Percentiles rank a stretch among this genome's conserved stretches.
phyloP scores from a whole-genome alignment of 64 coral and sea anemone species.

The Orbicella faveolata region DNA sequence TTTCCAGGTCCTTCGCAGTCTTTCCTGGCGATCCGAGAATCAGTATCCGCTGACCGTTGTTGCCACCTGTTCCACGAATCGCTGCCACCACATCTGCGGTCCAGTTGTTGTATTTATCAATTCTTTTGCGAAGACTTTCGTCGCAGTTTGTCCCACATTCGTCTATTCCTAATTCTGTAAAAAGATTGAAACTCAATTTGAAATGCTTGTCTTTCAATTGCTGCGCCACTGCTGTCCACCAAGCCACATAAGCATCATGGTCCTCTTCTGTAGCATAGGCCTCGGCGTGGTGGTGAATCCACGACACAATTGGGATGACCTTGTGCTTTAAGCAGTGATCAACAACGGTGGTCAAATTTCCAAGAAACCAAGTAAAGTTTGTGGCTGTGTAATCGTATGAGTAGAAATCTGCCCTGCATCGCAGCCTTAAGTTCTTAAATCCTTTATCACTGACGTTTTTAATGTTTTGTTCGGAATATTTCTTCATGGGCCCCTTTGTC shows the following conservation, averaged over 20 bases:
- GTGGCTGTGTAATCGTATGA: not conserved
- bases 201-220: slow-evolving; percentile 56
- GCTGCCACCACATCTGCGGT: slow-evolving; percentile 50
- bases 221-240: slow-evolving; percentile 69
- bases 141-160: slow-evolving; percentile 21
- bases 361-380: slow-evolving; percentile 34
- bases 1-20: slow-evolving; percentile 2
- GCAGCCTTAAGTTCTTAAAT: slow-evolving; percentile 17
- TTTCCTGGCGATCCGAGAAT: slow-evolving; percentile 76
- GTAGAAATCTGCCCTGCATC: slow-evolving; percentile 32
- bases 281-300: slow-evolving; percentile 64
- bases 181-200: slow-evolving; percentile 56
- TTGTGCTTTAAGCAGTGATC: slow-evolving; percentile 45
- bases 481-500: not conserved
- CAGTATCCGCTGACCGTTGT: slow-evolving; percentile 60
- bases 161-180: slow-evolving; percentile 64
- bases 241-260: slow-evolving; percentile 34
- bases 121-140: slow-evolving; percentile 57
- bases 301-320: slow-evolving; percentile 49
- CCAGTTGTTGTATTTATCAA: slow-evolving; percentile 80
- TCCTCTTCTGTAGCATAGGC: slow-evolving; percentile 48
- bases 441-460: not conserved
- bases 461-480: not conserved
- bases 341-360: slow-evolving; percentile 19
- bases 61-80: slow-evolving; percentile 66